These are phyloP conservation scores for Xiphophorus couchianus DNA, from an alignment of 2,113 vertebrate species.

Conservation along the genomic window DNA sequence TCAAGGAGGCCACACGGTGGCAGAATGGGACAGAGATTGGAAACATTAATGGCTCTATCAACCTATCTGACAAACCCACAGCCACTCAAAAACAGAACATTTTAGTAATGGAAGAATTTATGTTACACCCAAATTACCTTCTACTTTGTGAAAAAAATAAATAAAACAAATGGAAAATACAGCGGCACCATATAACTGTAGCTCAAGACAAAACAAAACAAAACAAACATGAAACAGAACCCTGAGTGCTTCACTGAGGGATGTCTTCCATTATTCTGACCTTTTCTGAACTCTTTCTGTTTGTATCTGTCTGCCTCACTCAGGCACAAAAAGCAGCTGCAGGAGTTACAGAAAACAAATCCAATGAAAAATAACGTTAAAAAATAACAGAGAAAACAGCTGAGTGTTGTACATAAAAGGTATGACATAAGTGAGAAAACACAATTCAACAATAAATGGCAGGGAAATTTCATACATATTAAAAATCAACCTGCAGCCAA, in stretches of 20 bases:
- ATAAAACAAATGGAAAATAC: neutral
- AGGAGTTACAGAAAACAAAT: neutral
- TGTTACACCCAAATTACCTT: neutral
- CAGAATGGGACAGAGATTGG: neutral
- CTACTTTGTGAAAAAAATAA: neutral
- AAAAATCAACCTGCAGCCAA: neutral
- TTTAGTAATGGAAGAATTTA: neutral
- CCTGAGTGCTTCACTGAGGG: slow-evolving; percentile 4
- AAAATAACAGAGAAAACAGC: neutral
- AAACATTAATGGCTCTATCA: neutral
- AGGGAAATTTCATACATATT: neutral
- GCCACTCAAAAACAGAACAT: neutral
- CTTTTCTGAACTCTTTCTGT: slow-evolving; percentile 7
- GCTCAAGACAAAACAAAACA: neutral
- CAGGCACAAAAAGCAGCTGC: slow-evolving; percentile 1
- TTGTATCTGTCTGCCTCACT: neutral
- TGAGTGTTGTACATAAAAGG: no score
- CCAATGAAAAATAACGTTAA: neutral
- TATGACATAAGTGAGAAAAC: neutral
- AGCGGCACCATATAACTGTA: neutral
- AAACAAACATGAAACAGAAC: slow-evolving; percentile 14
- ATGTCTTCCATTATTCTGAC: neutral
- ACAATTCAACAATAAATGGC: neutral
- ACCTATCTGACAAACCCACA: neutral
- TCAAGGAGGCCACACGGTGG: slow-evolving; percentile 24